Percentiles rank a stretch among this genome's conserved stretches.
Evolutionary conservation across 2,113 vertebrate genomes (phyloP).

Genomic region (Tenebrosternarchus preto): DNA sequence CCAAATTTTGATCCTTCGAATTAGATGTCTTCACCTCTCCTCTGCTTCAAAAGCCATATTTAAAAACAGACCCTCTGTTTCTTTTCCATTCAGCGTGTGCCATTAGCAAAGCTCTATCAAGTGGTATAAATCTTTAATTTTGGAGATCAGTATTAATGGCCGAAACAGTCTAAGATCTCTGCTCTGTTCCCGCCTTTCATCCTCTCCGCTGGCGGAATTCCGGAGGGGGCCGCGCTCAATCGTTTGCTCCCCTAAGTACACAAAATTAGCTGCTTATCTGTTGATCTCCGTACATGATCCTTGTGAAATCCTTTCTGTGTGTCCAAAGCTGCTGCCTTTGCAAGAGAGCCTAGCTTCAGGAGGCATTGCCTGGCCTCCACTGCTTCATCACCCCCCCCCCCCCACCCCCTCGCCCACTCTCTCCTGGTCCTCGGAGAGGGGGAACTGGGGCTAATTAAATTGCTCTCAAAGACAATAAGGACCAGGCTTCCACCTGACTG

Average conservation of each 20-base stretch:
- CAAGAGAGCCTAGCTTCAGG: slow-evolving; percentile 61
- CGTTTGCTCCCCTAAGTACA: slow-evolving; percentile 93
- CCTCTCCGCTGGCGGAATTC: slow-evolving; percentile 77
- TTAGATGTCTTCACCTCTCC: slow-evolving; percentile 70
- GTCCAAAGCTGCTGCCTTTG: slow-evolving; percentile 78
- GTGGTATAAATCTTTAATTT: slow-evolving; percentile 91
- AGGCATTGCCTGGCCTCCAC: slow-evolving; percentile 35
- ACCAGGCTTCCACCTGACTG: slow-evolving; percentile 75
- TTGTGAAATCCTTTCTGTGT: slow-evolving; percentile 85
- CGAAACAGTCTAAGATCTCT: slow-evolving; percentile 83
- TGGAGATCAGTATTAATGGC: slow-evolving; percentile 81
- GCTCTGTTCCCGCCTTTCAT: slow-evolving; percentile 74
- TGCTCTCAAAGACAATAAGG: slow-evolving; percentile 88
- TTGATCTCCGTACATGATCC: slow-evolving; percentile 97
- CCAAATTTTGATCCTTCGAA: slow-evolving; percentile 82
- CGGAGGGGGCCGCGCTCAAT: slow-evolving; percentile 69
- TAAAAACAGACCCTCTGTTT: slow-evolving; percentile 54
- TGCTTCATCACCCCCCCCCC: neutral
- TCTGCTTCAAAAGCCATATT: slow-evolving; percentile 79
- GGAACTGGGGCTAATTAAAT: slow-evolving; percentile 84
- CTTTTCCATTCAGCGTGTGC: slow-evolving; percentile 62
- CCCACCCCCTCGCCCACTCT: slow-evolving; percentile 4
- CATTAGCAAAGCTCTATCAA: slow-evolving; percentile 75
- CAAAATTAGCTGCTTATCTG: slow-evolving; percentile 98
- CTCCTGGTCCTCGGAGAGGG: slow-evolving; percentile 47